Base-by-base conservation (phyloP, 2,888 invertebrate species). In the Holacanthella duospinosa region DNA sequence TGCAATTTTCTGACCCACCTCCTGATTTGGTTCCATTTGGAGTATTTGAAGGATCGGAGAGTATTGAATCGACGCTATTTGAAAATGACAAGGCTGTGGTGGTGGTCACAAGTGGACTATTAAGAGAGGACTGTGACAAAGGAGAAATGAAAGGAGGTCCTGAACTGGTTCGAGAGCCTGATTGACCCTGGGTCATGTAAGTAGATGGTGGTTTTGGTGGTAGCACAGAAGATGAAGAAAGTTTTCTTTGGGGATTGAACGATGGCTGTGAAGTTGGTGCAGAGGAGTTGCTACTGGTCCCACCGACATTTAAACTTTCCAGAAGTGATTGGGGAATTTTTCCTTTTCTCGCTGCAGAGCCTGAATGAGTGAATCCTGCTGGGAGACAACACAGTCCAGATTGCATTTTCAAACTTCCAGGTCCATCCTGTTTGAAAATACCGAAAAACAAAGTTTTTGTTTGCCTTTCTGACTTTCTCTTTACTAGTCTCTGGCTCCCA, bases 331-430 rank as follows among this genome's bases (percentile, higher is more conserved):
- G 82, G 84, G 85, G 81, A 82, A 85, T 81, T 84, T 85, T 84
- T 83, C 84, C 84, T 82, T 85, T 84, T 85, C 85, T 80, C 82
- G 84, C 81, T 83, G 84, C 78, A 84, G 84, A 80, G 83, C 85
- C 81, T 83, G 85, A 82, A 84, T 85, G 83, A 84, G 85, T 80
- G 84, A 86, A 83, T 82, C 85, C 85, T 83, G 88, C 85, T 83
- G 88, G 87, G 84, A 88, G 88, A 82, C 88, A 88, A 84, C 88
- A 88, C 75, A 88, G 84, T 76, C 86, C 88, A 74, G 87, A 86
- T 87, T 88, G 84, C 83, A 84, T 82, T 79, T 79, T 81, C 79
- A 80, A 79, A 80, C 63, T 55, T 44, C 70, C 70, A 44, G 67
- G 63, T 28, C 64, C 68, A 59, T 65, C 71, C 70, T 71, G 67